phyloP scores from a whole-genome alignment of 1,140 invertebrate genomes.

The Drosophila kanapiae region DNA sequence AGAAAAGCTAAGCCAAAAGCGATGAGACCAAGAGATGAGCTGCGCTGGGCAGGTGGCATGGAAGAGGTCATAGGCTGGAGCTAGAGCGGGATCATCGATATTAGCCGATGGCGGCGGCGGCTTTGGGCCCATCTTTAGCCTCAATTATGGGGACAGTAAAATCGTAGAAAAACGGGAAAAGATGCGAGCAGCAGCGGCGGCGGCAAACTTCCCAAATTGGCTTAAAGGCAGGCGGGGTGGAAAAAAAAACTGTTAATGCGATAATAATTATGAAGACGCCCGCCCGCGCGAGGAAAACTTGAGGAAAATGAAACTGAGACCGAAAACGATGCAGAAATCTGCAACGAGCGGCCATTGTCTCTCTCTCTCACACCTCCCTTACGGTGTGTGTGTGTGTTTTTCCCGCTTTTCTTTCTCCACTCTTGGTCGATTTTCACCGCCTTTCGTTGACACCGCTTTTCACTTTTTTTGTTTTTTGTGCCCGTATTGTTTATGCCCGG shows the following conservation, averaged over 20 bases:
- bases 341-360: conserved; percentile 2
- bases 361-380: not conserved
- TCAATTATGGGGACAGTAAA: conserved; percentile 30
- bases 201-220: conserved; percentile 44
- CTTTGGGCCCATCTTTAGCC: conserved; percentile 38
- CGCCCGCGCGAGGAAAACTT: not conserved
- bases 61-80: conserved; percentile 4
- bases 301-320: conserved; percentile 21
- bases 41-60: conserved; percentile 10
- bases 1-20: conserved; percentile 3
- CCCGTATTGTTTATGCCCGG: conserved; percentile 15
- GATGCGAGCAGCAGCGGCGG: not conserved
- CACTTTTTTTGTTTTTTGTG: conserved; percentile 35
- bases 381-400: conserved; percentile 1
- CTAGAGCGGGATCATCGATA: conserved; percentile 34
- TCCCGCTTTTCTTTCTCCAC: conserved; percentile 23
- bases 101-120: not conserved
- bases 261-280: conserved; percentile 47
- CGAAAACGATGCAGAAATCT: conserved; percentile 30
- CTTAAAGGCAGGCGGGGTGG: conserved; percentile 22
- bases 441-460: conserved; percentile 48
- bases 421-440: conserved; percentile 21
- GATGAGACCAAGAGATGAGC: not conserved
- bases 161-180: conserved; percentile 12
- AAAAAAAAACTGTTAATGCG: conserved; percentile 49